phyloP scores from a whole-genome alignment of 2,888 invertebrate species.

The Electrophaes corylata region DNA sequence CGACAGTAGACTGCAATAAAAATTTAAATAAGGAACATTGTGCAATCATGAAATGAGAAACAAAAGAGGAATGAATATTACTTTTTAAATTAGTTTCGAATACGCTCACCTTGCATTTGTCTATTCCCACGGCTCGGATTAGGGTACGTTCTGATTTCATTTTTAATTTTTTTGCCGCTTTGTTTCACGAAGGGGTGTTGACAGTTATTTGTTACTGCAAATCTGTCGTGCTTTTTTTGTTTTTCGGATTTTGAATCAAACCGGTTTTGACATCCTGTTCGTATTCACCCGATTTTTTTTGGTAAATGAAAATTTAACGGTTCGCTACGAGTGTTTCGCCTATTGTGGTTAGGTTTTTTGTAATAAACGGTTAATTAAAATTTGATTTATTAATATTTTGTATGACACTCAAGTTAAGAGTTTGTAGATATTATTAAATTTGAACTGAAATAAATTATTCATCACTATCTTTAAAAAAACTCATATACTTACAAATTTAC shows the following conservation, averaged over 20 bases:
- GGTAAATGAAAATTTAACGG: slow-evolving; percentile 78
- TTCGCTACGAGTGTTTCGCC: slow-evolving; percentile 68
- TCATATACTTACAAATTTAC: not conserved
- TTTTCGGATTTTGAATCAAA: slow-evolving; percentile 70
- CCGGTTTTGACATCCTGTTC: slow-evolving; percentile 76
- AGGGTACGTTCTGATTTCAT: slow-evolving; percentile 70
- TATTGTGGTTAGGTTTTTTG: slow-evolving; percentile 78
- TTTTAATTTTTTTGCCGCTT: slow-evolving; percentile 74
- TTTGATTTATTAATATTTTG: slow-evolving; percentile 78
- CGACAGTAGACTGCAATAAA: slow-evolving; percentile 29
- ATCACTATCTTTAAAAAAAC: too few species aligned
- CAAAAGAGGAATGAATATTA: slow-evolving; percentile 76
- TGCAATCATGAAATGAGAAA: slow-evolving; percentile 45
- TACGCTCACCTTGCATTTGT: slow-evolving; percentile 81
- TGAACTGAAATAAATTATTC: too few species aligned
- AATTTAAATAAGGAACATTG: slow-evolving; percentile 31
- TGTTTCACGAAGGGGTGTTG: slow-evolving; percentile 84
- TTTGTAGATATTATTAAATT: not conserved
- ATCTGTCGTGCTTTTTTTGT: slow-evolving; percentile 76
- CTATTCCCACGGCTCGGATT: slow-evolving; percentile 81
- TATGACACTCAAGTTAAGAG: slow-evolving; percentile 55
- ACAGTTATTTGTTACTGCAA: slow-evolving; percentile 81
- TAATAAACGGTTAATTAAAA: slow-evolving; percentile 76
- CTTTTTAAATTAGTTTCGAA: slow-evolving; percentile 83
- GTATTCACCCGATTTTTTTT: slow-evolving; percentile 72